phyloP scores from a whole-genome alignment of 1,140 invertebrate species.

The Zaprionus gabonicus region DNA sequence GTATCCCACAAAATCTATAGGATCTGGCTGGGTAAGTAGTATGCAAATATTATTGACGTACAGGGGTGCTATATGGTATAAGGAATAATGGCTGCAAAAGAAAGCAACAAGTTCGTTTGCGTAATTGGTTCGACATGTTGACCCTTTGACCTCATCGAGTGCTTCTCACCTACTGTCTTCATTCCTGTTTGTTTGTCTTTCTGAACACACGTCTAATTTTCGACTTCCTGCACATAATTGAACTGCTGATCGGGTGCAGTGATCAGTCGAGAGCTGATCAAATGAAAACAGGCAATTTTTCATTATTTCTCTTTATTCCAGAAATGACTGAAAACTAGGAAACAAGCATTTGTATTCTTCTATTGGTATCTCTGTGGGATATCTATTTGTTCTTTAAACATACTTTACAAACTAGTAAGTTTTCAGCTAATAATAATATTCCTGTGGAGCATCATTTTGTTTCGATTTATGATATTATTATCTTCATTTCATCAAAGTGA shows the following conservation, averaged over 20 bases:
- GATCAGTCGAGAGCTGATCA: constrained; percentile 26
- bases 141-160: constrained; percentile 26
- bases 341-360: no score
- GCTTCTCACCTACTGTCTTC: not conserved
- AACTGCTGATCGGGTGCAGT: constrained; percentile 38
- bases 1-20: not conserved
- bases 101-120: not conserved
- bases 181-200: not conserved
- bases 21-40: not conserved
- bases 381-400: no score
- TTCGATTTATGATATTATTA: no score
- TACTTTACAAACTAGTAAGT: no score
- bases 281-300: constrained; percentile 6
- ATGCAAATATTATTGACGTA: constrained; percentile 1
- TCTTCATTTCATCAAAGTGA: no score
- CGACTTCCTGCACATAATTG: constrained; percentile 55
- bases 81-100: not conserved
- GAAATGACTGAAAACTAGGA: no score
- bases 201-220: constrained; percentile 44
- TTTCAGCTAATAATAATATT: no score
- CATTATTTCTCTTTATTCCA: not conserved
- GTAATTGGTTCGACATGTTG: constrained; percentile 6
- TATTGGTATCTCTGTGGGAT: no score
- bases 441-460: no score
- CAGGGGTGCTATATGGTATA: not conserved